These are phyloP conservation scores for Ostrea edulis DNA, from an alignment of 1,140 invertebrate genomes.

Conservation along the genomic window DNA sequence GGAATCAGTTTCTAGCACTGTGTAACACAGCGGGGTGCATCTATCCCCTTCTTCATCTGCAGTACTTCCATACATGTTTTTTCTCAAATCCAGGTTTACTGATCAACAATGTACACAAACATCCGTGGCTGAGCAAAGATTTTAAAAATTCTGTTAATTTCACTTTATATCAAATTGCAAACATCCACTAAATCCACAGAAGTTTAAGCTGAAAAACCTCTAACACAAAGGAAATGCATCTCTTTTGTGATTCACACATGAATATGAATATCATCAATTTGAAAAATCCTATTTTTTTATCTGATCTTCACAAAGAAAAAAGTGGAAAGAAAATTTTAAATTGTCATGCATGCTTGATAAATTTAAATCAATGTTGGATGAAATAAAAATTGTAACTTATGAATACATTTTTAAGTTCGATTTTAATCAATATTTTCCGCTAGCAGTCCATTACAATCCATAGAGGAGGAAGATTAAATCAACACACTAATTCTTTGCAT, in stretches of 20 bases:
- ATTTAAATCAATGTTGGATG: constrained; percentile 36
- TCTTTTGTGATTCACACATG: constrained; percentile 20
- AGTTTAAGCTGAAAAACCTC: background rate
- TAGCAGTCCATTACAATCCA: constrained; percentile 25
- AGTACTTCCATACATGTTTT: background rate
- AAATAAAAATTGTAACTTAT: constrained; percentile 27
- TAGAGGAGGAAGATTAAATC: constrained; percentile 15
- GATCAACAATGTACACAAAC: background rate
- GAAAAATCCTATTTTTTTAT: constrained; percentile 18
- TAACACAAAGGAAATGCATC: background rate
- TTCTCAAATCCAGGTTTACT: background rate
- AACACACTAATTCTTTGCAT: constrained; percentile 26
- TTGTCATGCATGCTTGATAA: constrained; percentile 29
- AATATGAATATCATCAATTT: background rate
- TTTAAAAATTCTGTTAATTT: background rate
- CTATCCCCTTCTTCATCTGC: background rate
- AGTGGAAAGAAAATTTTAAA: background rate
- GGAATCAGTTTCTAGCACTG: background rate
- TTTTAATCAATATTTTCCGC: constrained; percentile 30
- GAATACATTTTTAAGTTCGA: constrained; percentile 17
- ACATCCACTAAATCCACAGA: background rate
- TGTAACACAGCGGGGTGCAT: constrained; percentile 2
- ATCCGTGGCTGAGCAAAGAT: background rate
- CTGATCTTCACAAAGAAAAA: constrained; percentile 10
- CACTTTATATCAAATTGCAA: background rate